These are phyloP conservation scores for Phocoena phocoena DNA, from an alignment of 2,113 vertebrate genomes.

Conservation along the genomic window DNA sequence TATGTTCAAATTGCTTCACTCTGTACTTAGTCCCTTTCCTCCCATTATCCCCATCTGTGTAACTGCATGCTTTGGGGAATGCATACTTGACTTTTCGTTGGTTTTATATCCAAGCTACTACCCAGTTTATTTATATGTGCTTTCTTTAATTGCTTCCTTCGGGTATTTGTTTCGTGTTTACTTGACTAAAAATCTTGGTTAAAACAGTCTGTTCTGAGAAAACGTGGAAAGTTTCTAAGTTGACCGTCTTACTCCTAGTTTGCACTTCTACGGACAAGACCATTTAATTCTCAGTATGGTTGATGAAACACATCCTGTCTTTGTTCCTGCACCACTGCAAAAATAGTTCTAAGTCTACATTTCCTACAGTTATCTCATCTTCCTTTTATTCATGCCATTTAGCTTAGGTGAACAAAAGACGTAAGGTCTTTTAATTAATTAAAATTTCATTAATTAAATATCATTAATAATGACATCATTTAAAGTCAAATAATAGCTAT, in stretches of 20 bases:
- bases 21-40: slow-evolving; percentile 59
- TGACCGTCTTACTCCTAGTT: background rate
- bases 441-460: background rate
- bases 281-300: background rate
- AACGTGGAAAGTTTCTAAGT: slow-evolving; percentile 39
- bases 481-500: background rate
- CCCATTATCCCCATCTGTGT: slow-evolving; percentile 76
- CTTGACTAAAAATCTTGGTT: slow-evolving; percentile 47
- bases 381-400: background rate
- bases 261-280: background rate
- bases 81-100: slow-evolving; percentile 55
- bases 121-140: slow-evolving; percentile 61
- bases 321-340: background rate
- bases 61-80: slow-evolving; percentile 59
- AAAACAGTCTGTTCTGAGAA: slow-evolving; percentile 45
- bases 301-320: background rate
- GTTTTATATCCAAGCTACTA: slow-evolving; percentile 69
- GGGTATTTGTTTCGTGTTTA: slow-evolving; percentile 49
- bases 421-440: background rate
- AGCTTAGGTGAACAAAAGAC: background rate
- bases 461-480: background rate
- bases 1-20: slow-evolving; percentile 75
- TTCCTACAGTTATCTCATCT: background rate
- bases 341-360: background rate
- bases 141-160: slow-evolving; percentile 60